Evolutionary conservation across 92 coral and sea anemone species (phyloP).

Genomic region (Paramuricea clavata): DNA sequence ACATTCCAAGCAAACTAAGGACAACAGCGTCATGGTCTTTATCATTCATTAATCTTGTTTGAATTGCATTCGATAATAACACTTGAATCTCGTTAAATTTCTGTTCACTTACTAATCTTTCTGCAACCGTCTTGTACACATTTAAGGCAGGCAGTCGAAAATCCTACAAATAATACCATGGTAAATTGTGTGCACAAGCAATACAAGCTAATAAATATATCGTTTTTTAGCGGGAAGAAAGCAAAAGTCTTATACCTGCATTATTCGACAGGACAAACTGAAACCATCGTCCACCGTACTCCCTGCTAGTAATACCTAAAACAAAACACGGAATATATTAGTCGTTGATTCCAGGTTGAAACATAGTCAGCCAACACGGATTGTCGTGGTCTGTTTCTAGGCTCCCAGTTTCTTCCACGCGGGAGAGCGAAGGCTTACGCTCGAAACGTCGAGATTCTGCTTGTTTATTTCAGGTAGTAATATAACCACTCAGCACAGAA

Average conservation of each 20-base stretch:
- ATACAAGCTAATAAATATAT: too few relatives aligned
- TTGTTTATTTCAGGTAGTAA: too few relatives aligned
- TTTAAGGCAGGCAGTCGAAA: constrained; percentile 87
- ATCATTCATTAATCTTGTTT: constrained; percentile 87
- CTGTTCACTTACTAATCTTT: constrained; percentile 87
- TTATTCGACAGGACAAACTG: constrained; percentile 88
- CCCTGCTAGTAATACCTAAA: constrained; percentile 89
- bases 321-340: neutral
- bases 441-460: too few relatives aligned
- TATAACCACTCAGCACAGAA: too few relatives aligned
- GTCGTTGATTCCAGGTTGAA: too few relatives aligned
- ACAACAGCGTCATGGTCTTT: constrained; percentile 92
- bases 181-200: neutral
- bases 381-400: too few relatives aligned
- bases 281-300: constrained; percentile 85
- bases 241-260: constrained; percentile 75
- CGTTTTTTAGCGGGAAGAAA: too few relatives aligned
- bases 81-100: constrained; percentile 86
- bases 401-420: too few relatives aligned
- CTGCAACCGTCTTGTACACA: constrained; percentile 88
- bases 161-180: constrained; percentile 69
- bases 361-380: too few relatives aligned
- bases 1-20: constrained; percentile 84
- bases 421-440: too few relatives aligned
- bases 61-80: constrained; percentile 80